Evolutionary conservation across 2,888 invertebrate species (phyloP).

Genomic region (Andrena fulva): DNA sequence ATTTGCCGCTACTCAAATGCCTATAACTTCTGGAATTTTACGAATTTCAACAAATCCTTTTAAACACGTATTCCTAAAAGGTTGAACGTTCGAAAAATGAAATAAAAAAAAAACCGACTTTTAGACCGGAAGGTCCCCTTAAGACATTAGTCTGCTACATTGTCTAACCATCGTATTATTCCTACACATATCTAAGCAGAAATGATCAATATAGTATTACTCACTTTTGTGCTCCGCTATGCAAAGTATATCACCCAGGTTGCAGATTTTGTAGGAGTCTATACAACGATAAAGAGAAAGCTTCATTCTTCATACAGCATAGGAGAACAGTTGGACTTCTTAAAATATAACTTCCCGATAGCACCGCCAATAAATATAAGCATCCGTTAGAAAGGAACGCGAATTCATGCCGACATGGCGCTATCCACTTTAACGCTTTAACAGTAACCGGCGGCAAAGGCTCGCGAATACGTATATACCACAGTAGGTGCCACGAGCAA

Average conservation of each 20-base stretch:
- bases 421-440: constrained; percentile 51
- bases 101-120: too few species aligned
- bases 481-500: neutral
- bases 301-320: neutral
- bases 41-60: too few species aligned
- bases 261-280: constrained; percentile 72
- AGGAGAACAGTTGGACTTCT: neutral
- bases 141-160: too few species aligned
- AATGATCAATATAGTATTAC: constrained; percentile 12
- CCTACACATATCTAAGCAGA: too few species aligned
- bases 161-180: too few species aligned
- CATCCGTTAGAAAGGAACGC: neutral
- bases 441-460: constrained; percentile 45
- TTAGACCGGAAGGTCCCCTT: too few species aligned
- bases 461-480: constrained; percentile 53
- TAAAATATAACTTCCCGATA: neutral
- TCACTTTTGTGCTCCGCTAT: constrained; percentile 68
- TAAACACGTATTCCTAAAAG: too few species aligned
- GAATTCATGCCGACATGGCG: neutral
- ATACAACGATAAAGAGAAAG: neutral
- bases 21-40: too few species aligned
- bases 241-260: constrained; percentile 65
- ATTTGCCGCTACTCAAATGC: too few species aligned
- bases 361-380: neutral
- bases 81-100: too few species aligned